Conservation (phyloP, 2,888 invertebrate species). For the Abrostola tripartita region DNA sequence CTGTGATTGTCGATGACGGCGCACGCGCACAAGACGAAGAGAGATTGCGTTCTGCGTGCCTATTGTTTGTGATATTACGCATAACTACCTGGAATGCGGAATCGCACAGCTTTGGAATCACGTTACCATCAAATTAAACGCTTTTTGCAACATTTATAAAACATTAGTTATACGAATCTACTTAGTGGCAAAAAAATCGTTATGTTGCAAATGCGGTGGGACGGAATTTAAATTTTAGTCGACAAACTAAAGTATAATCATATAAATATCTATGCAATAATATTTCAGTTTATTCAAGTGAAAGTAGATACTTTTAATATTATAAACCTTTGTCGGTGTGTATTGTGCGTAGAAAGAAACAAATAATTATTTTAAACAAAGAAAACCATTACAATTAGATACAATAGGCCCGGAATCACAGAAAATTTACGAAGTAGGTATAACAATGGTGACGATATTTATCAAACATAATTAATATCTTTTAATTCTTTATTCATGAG, state of each 20-base stretch:
- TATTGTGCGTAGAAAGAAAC: too few relatives aligned
- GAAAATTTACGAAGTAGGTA: not conserved
- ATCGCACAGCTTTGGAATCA: constrained; percentile 35
- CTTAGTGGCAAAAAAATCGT: not conserved
- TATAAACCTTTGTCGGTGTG: too few relatives aligned
- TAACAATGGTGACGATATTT: not conserved
- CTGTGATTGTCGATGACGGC: constrained; percentile 42
- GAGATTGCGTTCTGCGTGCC: constrained; percentile 58
- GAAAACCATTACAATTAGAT: too few relatives aligned
- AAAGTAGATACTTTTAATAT: too few relatives aligned
- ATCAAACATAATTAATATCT: not conserved
- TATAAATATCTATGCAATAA: too few relatives aligned
- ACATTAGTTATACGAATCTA: constrained; percentile 6
- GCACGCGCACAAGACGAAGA: constrained; percentile 47
- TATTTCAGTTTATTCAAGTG: too few relatives aligned
- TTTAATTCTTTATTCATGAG: not conserved
- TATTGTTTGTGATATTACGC: constrained; percentile 49
- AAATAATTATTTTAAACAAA: too few relatives aligned
- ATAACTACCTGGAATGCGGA: constrained; percentile 59
- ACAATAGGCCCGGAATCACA: not conserved
- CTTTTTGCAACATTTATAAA: constrained; percentile 22
- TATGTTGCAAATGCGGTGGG: not conserved
- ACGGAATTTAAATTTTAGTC: too few relatives aligned
- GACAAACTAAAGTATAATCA: too few relatives aligned
- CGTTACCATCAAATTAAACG: constrained; percentile 39